Percentiles rank a stretch among this genome's conserved stretches.
phyloP scores from a whole-genome alignment of 2,888 invertebrate genomes.

The Neocrepidodera transversa region DNA sequence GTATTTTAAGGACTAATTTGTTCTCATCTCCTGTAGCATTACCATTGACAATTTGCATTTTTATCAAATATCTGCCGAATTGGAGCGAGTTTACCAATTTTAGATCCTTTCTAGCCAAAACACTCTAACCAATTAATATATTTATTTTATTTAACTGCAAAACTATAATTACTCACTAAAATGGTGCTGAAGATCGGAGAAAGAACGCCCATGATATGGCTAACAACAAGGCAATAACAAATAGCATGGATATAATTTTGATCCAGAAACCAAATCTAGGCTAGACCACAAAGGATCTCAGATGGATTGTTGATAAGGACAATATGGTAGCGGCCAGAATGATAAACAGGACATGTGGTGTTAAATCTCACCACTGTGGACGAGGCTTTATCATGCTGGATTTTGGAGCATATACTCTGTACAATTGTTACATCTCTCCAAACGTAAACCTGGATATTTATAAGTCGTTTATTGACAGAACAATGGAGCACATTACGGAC shows the following conservation, averaged over 20 bases:
- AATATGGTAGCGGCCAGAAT: background rate
- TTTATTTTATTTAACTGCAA: no score
- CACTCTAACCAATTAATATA: no score
- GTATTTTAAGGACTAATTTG: no score
- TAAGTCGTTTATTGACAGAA: background rate
- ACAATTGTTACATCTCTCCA: constrained; percentile 14
- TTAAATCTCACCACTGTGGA: background rate
- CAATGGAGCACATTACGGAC: background rate
- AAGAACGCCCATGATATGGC: background rate
- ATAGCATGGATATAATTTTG: background rate
- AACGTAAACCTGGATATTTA: constrained; percentile 1
- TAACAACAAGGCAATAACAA: background rate
- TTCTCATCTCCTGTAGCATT: no score
- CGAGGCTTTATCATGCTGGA: background rate
- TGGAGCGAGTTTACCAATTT: no score
- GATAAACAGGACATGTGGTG: background rate
- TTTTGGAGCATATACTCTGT: background rate
- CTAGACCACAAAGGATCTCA: background rate
- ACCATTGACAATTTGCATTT: no score
- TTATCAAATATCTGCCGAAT: no score
- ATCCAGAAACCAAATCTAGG: background rate
- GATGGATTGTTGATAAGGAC: background rate
- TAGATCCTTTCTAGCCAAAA: no score
- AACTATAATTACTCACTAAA: no score
- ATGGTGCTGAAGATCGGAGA: background rate